Base-by-base conservation (phyloP, 2,797 vertebrate genomes). In the Serranus cabrilla region DNA sequence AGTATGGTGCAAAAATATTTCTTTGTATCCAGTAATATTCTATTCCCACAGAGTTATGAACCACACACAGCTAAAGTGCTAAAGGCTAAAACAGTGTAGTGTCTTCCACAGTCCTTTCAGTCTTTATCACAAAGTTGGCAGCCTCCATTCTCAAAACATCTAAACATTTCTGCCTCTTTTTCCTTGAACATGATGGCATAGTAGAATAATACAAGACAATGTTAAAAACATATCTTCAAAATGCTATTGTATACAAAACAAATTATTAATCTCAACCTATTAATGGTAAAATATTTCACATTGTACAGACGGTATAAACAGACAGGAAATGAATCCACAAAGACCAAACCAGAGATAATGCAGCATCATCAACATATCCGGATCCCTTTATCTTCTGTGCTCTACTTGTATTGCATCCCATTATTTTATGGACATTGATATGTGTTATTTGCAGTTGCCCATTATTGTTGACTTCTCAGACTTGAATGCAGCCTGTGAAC, bases 31-130 rank as follows among this genome's bases (percentile, higher is more conserved):
- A 23, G 12, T 47, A 2, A 17, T 74, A 57, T 62, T 13, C 16
- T 37, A 34, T 58, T 73, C 56, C 54, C 25, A 55, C 63, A 59
- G 25, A 55, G 23, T 47, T 65, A 62, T 1, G 5, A 57, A 52
- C 45, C 69, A 40, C 50, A 21, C 17, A 13, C 27, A 21, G 52
- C 11, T 65, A 3, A 50, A 50, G 62, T 39, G 47, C 51, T 59
- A n/a, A 59, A 23, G 55, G 55, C 12, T 50, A 42, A 46, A 78
- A 64, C 14, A 21, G 52, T 50, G 8, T 18, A n/a, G 56, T 40
- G 5, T 37, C 23, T 23, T 43, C n/a, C 34, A 55, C 7, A 39
- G 49, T 52, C 39, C 54, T 58, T 60, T 42, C 16, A 21, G 4
- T 40, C 21, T 46, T 47, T 39, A 49, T 70, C 7, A 12, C 17